Base-by-base conservation (phyloP, 2,797 vertebrate genomes). In the Erithacus rubecula region DNA sequence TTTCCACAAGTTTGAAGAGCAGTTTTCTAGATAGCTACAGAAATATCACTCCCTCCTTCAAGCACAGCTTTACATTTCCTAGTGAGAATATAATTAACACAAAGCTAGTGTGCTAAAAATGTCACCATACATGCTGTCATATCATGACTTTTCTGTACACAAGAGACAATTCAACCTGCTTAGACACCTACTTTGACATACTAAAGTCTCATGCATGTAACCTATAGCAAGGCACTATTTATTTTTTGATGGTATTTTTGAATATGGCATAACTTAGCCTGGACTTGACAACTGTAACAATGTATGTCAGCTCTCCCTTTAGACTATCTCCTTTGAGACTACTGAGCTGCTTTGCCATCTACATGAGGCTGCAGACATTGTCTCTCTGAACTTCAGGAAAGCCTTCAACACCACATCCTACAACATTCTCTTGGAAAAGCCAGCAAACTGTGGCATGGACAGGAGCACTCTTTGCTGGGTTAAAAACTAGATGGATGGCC, bases 201-300 rank as follows among this genome's bases (percentile, higher is more conserved):
- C 3, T 17, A 3, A 39, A 10, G 2, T 59, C 22, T 67, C 18
- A 20, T 2, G 1, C 10, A 15, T 5, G 16, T 6, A 51, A 60
- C 10, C n/a, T 20, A 18, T 52, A 75, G 34, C 16, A 88, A 60
- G 23, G 32, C 21, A 21, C 5, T 26, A 11, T 24, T 16, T 3
- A 2, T 18, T 58, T 52, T 60, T 9, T 20, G 1, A 15, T 2
- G 29, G 2, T 26, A 67, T 47, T 88, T 92, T 64, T 86, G 29
- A 83, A 60, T 27, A n/a, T 6, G 11, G 3, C 3, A 1, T 30
- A 49, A 34, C 19, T 68, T 43, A 4, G 5, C 6, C 29, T 63
- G 12, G 15, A 53, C 36, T 78, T 84, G 4, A 74, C 24, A 83
- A n/a, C 8, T 27, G 5, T 9, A 30, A 26, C 79, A 41, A 11